These are phyloP conservation scores for Puffinus mauretanicus DNA, from an alignment of 2,113 vertebrate genomes.

Conservation along the genomic window DNA sequence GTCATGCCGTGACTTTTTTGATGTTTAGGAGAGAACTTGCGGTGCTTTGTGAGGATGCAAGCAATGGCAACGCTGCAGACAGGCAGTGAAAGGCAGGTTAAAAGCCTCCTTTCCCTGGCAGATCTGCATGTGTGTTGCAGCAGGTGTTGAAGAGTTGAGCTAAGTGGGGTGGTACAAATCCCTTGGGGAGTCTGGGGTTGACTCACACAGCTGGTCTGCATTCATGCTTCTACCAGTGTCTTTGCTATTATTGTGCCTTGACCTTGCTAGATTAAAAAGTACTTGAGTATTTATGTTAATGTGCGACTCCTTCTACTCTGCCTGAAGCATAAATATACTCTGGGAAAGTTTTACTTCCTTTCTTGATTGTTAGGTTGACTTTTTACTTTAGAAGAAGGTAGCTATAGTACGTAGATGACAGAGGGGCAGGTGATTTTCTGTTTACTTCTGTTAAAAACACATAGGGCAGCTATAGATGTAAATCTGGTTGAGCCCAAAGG, in stretches of 20 bases:
- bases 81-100: neutral
- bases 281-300: neutral
- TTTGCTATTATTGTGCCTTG: neutral
- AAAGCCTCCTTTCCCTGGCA: neutral
- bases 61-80: neutral
- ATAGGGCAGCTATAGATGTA: neutral
- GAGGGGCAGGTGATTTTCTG: neutral
- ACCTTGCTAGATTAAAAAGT: neutral
- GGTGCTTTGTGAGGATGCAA: neutral
- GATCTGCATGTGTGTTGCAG: neutral
- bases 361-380: neutral
- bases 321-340: neutral
- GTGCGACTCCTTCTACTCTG: neutral
- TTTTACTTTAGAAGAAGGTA: neutral
- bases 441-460: neutral
- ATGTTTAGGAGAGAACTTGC: neutral
- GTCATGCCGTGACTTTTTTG: fast-evolving
- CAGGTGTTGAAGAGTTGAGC: no score
- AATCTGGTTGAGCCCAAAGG: neutral
- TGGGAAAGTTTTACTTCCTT: neutral
- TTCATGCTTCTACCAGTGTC: fast-evolving
- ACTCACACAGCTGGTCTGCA: neutral
- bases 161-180: no score
- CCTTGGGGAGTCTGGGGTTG: fast-evolving
- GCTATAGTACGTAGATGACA: neutral